These are phyloP conservation scores for Pseudomugil gertrudae DNA, from an alignment of 2,797 vertebrate species.

Conservation along the genomic window DNA sequence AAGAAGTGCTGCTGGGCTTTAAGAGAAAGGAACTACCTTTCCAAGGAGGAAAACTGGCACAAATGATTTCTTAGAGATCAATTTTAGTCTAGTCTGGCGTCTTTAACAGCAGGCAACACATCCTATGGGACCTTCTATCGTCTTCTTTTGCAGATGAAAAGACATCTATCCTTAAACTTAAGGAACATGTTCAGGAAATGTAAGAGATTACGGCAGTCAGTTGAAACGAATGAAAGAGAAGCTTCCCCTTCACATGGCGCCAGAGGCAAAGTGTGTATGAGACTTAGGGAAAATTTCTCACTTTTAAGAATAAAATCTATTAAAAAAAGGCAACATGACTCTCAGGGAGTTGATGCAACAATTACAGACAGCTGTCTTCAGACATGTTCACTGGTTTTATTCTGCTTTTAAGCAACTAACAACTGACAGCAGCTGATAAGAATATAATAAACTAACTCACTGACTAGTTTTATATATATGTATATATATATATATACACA, in stretches of 20 bases:
- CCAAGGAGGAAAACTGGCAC: too few relatives aligned
- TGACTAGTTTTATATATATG: too few relatives aligned
- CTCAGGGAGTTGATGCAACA: not conserved
- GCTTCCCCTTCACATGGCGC: not conserved
- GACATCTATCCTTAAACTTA: not conserved
- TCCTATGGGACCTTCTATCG: constrained; percentile 3
- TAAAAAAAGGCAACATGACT: not conserved
- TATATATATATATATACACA: too few relatives aligned
- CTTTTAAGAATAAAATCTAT: constrained; percentile 8
- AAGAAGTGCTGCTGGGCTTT: too few relatives aligned
- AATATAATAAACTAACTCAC: too few relatives aligned
- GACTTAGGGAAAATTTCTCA: constrained; percentile 17
- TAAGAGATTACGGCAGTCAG: not conserved
- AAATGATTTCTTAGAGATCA: constrained; percentile 19
- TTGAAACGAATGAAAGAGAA: not conserved
- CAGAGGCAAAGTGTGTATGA: not conserved
- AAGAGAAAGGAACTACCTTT: too few relatives aligned
- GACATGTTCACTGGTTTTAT: too few relatives aligned
- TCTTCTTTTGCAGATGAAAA: constrained; percentile 26
- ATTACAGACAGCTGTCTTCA: not conserved
- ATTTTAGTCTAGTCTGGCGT: not conserved
- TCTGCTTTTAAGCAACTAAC: too few relatives aligned
- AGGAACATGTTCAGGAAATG: constrained; percentile 5
- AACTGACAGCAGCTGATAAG: too few relatives aligned
- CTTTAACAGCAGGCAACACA: constrained; percentile 10